A percentile compares a stretch with the other conserved stretches of the same genome.
Conservation (phyloP, 1,140 invertebrate genomes). For the Pseudomyrmex cubaensis region DNA sequence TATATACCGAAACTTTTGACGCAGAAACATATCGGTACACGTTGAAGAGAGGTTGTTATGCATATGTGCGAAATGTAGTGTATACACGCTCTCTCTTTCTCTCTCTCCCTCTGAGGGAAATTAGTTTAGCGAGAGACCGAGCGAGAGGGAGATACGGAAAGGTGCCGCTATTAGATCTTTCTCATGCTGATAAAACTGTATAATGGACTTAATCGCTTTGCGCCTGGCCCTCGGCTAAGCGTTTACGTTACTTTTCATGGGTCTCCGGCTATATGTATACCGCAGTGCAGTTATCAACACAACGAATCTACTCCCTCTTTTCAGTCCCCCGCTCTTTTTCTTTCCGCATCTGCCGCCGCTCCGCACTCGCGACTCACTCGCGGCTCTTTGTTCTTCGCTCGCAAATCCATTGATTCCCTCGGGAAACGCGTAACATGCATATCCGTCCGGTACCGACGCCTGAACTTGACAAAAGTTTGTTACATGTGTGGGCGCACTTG, state of each 20-base stretch:
- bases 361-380: conserved; percentile 42
- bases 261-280: conserved; percentile 70
- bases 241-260: conserved; percentile 85
- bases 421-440: conserved; percentile 68
- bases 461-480: conserved; percentile 43
- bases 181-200: conserved; percentile 85
- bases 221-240: conserved; percentile 78
- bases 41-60: conserved; percentile 73
- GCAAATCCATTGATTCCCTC: conserved; percentile 72
- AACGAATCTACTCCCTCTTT: conserved; percentile 69
- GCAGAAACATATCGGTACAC: conserved; percentile 74
- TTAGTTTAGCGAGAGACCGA: conserved; percentile 63
- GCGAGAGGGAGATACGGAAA: conserved; percentile 35
- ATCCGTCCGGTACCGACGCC: conserved; percentile 58
- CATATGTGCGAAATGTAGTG: conserved; percentile 45
- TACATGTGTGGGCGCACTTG: conserved; percentile 23
- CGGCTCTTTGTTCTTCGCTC: conserved; percentile 66
- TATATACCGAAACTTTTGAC: conserved; percentile 25
- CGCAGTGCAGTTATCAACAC: conserved; percentile 71
- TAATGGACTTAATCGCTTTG: conserved; percentile 85
- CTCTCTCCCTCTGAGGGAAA: conserved; percentile 57
- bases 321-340: conserved; percentile 45
- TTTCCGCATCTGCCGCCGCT: conserved; percentile 18
- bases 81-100: neutral
- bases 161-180: conserved; percentile 83